These are phyloP conservation scores for Acanthurus tractus DNA, from an alignment of 2,797 vertebrate species.

Conservation along the genomic window DNA sequence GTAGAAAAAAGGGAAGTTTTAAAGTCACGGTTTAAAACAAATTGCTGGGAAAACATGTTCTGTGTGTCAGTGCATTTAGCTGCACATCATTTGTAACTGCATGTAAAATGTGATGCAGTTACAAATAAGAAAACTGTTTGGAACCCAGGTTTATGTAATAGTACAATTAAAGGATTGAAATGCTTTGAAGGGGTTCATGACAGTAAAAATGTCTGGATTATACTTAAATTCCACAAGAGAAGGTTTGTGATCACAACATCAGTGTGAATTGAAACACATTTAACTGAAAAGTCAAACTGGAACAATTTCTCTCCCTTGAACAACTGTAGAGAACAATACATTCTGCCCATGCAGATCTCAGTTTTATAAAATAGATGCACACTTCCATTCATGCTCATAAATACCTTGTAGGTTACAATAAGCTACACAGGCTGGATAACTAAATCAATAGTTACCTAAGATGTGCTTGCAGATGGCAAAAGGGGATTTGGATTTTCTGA, in stretches of 20 bases:
- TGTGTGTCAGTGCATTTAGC: not conserved
- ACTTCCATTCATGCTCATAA: not conserved
- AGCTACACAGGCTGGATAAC: not conserved
- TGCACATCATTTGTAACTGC: not conserved
- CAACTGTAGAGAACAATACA: not conserved
- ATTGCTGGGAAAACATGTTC: not conserved
- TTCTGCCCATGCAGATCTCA: not conserved
- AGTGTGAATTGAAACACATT: not conserved
- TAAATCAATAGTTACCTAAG: slow-evolving; percentile 87
- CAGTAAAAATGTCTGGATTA: not conserved
- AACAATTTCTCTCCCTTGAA: not conserved
- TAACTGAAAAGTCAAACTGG: not conserved
- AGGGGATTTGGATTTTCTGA: slow-evolving; percentile 99
- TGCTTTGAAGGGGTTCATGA: not conserved
- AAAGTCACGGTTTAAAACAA: not conserved
- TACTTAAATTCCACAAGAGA: not conserved
- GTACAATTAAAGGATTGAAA: not conserved
- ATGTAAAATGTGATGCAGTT: too few species aligned
- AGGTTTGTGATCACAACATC: slow-evolving; percentile 2
- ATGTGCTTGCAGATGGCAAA: slow-evolving; percentile 99
- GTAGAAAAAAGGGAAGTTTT: not conserved
- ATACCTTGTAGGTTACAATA: not conserved
- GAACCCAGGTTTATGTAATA: not conserved
- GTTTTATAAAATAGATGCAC: not conserved
- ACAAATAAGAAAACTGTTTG: not conserved